Evolutionary conservation across 2,797 vertebrate species (phyloP), one percentile per base, ranked within the genome.

Genomic region (Huso huso): DNA sequence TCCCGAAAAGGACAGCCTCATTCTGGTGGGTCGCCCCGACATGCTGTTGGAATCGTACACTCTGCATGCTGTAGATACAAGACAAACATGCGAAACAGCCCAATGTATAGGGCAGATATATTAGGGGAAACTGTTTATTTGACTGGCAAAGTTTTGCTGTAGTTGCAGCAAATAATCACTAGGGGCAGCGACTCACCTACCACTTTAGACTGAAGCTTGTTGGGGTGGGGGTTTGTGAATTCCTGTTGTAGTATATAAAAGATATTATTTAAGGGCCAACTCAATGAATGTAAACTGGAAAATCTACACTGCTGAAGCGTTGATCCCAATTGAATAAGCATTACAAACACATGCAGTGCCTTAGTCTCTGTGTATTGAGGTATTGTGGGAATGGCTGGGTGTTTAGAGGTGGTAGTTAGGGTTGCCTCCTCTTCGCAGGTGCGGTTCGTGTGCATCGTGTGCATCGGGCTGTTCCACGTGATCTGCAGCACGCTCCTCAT

Each of bases 381-480:
- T 37, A 5, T 37, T 37, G 4, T 37, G 37, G 37, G 37, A 37
- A 37, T 37, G 37, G 37, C 37, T 37, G 3, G 37, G 37, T 37
- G 37, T 37, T 37, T 37, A 4, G 37, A 4, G 37, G 37, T 37
- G 37, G 37, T 37, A 37, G 37, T 37, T 37, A 37, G 37, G 37
- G 37, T 37, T 37, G 37, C 37, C 37, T 37, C n/a, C n/a, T 55
- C 53, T 55, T 64, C 15, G 13, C 82, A 94, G 93, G 87, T 84
- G 2, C 88, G 91, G 4, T 93, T 94, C 0, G 75, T 84, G 51
- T 86, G 88, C 70, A 87, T 90, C 73, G 66, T 93, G 49, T 71
- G 79, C 68, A 78, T 93, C 8, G 91, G 92, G 0, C 18, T 77
- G 23, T 73, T 91, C 0, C 88, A 92, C 0, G 65, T 92, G 1